Conservation (phyloP, 1,140 invertebrate species). For the Sinonovacula constricta region DNA sequence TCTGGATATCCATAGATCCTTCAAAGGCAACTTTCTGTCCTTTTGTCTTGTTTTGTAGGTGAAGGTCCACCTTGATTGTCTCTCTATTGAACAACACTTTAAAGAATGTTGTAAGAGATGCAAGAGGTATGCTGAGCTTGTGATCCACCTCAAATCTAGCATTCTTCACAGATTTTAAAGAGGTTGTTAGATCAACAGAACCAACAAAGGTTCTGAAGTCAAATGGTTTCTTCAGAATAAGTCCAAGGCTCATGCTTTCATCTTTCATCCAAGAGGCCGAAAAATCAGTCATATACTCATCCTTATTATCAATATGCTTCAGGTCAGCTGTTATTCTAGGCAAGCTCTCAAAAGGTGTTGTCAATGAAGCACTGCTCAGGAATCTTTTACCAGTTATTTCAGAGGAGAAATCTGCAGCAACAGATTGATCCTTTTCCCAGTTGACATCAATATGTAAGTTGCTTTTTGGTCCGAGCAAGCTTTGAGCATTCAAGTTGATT, state of each 20-base stretch:
- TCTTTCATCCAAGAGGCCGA: neutral
- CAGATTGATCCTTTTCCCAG: conserved; percentile 18
- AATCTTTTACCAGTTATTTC: neutral
- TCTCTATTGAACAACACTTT: conserved; percentile 39
- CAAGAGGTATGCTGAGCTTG: conserved; percentile 27
- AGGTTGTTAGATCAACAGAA: neutral
- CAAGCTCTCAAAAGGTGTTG: conserved; percentile 17
- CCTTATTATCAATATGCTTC: conserved; percentile 5
- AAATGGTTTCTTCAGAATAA: conserved; percentile 30
- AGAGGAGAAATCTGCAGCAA: conserved; percentile 9
- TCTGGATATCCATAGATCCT: conserved; percentile 53
- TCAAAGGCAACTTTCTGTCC: conserved; percentile 15
- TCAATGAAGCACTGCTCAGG: conserved; percentile 4
- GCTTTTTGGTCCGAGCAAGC: neutral
- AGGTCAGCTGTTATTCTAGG: conserved; percentile 19
- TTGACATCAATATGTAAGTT: conserved; percentile 28
- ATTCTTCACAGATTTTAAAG: conserved; percentile 7
- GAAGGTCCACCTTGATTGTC: conserved; percentile 13
- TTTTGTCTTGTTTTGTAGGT: conserved; percentile 35
- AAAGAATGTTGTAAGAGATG: conserved; percentile 13
- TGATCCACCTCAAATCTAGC: conserved; percentile 16
- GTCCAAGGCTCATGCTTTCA: neutral
- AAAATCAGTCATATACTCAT: conserved; percentile 17
- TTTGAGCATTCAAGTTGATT: conserved; percentile 32
- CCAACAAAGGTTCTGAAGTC: conserved; percentile 30